phyloP scores from a whole-genome alignment of 2,113 vertebrate genomes.

The Phylloscopus trochiloides region DNA sequence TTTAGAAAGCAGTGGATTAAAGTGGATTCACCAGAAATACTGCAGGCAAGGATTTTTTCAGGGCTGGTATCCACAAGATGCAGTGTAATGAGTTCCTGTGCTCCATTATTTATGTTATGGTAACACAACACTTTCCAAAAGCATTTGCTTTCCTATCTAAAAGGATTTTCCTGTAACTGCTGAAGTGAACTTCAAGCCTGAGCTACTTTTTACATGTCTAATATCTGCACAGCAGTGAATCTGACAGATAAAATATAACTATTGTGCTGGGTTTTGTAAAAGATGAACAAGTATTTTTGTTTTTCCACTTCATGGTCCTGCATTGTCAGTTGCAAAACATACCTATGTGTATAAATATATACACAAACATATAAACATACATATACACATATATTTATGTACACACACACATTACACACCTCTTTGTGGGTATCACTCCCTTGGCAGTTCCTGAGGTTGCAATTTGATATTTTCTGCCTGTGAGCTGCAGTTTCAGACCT shows the following conservation, averaged over 20 bases:
- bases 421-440: not conserved
- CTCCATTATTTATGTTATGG: not conserved
- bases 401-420: not conserved
- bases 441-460: not conserved
- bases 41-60: not conserved
- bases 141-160: not conserved
- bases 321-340: not conserved
- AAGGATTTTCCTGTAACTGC: not conserved
- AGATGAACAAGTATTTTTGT: not conserved
- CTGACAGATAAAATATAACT: not conserved
- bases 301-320: not conserved
- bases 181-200: not conserved
- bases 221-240: not conserved
- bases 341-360: too few species aligned
- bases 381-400: not conserved
- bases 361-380: not conserved
- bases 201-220: not conserved
- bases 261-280: not conserved
- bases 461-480: not conserved
- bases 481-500: not conserved
- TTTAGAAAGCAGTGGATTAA: not conserved
- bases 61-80: not conserved
- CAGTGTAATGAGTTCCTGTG: not conserved
- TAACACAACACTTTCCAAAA: not conserved
- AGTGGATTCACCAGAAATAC: not conserved